A percentile compares a stretch with the other conserved stretches of the same genome.
Evolutionary conservation across 1,140 invertebrate genomes (phyloP).

Genomic region (Parapsyche elsis): DNA sequence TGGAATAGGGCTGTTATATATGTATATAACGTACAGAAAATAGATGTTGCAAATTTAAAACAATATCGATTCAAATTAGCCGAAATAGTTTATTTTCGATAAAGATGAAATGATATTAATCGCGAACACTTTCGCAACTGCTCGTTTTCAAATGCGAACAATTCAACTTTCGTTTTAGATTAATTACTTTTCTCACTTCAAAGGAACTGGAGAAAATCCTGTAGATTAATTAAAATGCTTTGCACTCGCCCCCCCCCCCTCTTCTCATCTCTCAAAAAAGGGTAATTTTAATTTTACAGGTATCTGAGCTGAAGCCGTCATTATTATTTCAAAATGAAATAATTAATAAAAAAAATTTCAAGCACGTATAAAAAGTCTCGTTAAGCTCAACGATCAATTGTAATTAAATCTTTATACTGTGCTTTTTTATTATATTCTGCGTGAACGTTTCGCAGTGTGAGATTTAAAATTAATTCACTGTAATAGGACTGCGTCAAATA

Average conservation of each 20-base stretch:
- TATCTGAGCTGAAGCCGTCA: background rate
- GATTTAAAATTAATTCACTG: no score
- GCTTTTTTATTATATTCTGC: no score
- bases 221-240: conserved; percentile 34
- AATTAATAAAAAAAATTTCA: no score
- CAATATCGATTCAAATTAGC: background rate
- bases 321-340: background rate
- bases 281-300: conserved; percentile 43
- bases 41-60: no score
- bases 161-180: conserved; percentile 40
- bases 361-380: no score
- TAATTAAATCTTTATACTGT: no score
- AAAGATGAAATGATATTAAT: background rate
- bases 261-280: background rate
- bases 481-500: background rate
- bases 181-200: conserved; percentile 41
- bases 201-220: conserved; percentile 28
- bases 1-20: no score
- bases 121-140: background rate
- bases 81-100: background rate
- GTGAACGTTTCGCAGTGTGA: no score
- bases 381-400: no score
- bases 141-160: background rate
- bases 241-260: background rate
- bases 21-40: no score